phyloP scores from a whole-genome alignment of 2,888 invertebrate genomes.

The Sminthurides aquaticus region DNA sequence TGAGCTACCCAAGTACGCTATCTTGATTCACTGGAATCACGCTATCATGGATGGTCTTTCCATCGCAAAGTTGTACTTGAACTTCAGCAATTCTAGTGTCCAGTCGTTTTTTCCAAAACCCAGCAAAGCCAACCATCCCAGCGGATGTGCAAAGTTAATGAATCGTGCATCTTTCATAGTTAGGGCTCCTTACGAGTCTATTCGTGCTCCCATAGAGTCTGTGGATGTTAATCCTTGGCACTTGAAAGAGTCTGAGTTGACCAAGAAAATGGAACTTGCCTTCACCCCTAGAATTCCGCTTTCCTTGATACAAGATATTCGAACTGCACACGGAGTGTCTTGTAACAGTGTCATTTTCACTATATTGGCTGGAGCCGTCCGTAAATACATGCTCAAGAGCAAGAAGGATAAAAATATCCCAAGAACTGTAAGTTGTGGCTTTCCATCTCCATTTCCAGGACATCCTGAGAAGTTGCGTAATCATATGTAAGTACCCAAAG shows the following conservation, averaged over 20 bases:
- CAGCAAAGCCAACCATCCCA: neutral
- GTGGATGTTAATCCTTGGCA: constrained; percentile 22
- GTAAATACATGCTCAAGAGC: constrained; percentile 16
- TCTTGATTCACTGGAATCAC: constrained; percentile 22
- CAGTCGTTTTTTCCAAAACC: constrained; percentile 17
- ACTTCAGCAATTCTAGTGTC: constrained; percentile 16
- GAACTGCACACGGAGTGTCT: constrained; percentile 11
- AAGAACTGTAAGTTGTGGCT: constrained; percentile 14
- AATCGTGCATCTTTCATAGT: constrained; percentile 10
- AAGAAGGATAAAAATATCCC: constrained; percentile 19
- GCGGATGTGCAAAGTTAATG: constrained; percentile 10
- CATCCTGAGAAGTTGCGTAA: constrained; percentile 26
- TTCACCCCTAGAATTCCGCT: constrained; percentile 18
- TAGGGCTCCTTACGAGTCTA: constrained; percentile 19
- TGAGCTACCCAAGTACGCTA: constrained; percentile 7
- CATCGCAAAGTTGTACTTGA: constrained; percentile 19
- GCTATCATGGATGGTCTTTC: constrained; percentile 19
- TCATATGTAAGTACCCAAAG: constrained; percentile 22
- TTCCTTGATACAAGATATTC: constrained; percentile 12
- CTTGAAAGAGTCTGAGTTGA: constrained; percentile 12
- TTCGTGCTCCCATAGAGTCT: constrained; percentile 17
- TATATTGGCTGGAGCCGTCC: constrained; percentile 9
- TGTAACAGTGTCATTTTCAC: constrained; percentile 23
- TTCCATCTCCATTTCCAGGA: constrained; percentile 16
- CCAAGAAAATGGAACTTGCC: constrained; percentile 20